Percentiles rank a stretch among this genome's conserved stretches.
phyloP scores from a whole-genome alignment of 2,888 invertebrate genomes.

The Ethmia dodecea region DNA sequence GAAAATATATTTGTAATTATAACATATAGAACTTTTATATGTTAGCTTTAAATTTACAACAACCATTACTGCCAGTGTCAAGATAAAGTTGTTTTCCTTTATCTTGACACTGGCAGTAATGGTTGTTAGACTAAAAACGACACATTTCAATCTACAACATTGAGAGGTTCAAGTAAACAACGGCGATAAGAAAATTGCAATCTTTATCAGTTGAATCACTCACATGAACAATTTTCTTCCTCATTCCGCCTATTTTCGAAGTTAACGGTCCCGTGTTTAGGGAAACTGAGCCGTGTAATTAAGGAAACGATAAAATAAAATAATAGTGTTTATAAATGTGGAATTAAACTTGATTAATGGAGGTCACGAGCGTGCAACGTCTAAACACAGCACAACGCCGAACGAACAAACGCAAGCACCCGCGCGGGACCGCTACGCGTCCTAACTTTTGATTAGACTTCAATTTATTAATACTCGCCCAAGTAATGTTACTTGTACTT shows the following conservation, averaged over 20 bases:
- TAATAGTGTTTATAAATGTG: neutral
- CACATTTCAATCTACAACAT: conserved; percentile 3
- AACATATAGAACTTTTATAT: too few relatives aligned
- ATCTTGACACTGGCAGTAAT: too few relatives aligned
- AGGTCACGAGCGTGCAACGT: neutral
- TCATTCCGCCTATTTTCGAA: too few relatives aligned
- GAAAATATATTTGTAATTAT: too few relatives aligned
- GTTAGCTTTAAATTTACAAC: too few relatives aligned
- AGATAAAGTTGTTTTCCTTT: too few relatives aligned
- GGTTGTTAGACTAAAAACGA: too few relatives aligned
- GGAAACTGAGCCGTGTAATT: conserved; percentile 1
- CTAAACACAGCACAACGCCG: neutral
- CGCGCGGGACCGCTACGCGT: conserved; percentile 1
- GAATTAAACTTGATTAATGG: neutral
- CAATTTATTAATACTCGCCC: conserved; percentile 5
- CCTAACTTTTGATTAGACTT: conserved; percentile 9
- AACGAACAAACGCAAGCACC: neutral
- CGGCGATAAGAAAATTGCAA: too few relatives aligned
- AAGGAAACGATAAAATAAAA: conserved; percentile 7
- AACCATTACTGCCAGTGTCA: too few relatives aligned
- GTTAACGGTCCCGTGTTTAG: neutral
- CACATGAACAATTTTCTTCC: too few relatives aligned
- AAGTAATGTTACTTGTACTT: neutral
- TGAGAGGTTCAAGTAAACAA: too few relatives aligned
- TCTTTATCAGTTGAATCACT: too few relatives aligned